phyloP scores from a whole-genome alignment of 1,140 invertebrate species.

The Drosophila nasuta region DNA sequence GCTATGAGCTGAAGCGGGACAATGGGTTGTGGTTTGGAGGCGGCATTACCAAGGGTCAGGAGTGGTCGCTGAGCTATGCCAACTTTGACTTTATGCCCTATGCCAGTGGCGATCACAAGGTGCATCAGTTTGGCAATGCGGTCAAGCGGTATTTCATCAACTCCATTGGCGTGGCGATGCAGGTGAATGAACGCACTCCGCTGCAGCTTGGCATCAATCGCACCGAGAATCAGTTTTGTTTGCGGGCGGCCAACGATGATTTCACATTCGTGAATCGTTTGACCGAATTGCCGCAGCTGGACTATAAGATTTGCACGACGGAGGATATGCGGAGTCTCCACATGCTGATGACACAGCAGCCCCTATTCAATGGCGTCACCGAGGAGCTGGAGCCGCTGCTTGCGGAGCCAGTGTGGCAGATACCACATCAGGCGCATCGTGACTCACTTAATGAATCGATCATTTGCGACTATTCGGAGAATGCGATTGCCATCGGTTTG shows the following conservation, averaged over 20 bases:
- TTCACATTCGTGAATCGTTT: constrained; percentile 91
- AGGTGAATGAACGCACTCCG: constrained; percentile 91
- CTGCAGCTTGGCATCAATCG: constrained; percentile 91
- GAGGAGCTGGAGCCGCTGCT: constrained; percentile 91
- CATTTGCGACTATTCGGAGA: constrained; percentile 93
- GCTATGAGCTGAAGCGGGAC: constrained; percentile 90
- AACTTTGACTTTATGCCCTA: constrained; percentile 91
- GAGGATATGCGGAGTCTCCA: constrained; percentile 92
- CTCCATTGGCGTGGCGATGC: constrained; percentile 92
- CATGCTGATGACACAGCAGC: constrained; percentile 89
- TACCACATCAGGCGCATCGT: constrained; percentile 88
- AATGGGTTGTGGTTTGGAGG: constrained; percentile 93
- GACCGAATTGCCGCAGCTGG: constrained; percentile 88
- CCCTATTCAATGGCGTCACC: constrained; percentile 92
- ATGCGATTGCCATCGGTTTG: constrained; percentile 90
- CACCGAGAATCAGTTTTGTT: constrained; percentile 89
- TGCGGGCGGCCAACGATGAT: constrained; percentile 90
- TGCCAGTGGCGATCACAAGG: constrained; percentile 91
- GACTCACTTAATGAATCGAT: constrained; percentile 88
- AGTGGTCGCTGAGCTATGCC: constrained; percentile 92
- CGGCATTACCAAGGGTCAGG: constrained; percentile 90
- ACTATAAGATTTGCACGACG: constrained; percentile 94
- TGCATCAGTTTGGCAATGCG: constrained; percentile 92
- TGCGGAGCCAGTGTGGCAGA: constrained; percentile 93
- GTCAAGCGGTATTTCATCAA: constrained; percentile 93